Evolutionary conservation across 2,888 invertebrate species (phyloP).

Genomic region (Lithophane socia): DNA sequence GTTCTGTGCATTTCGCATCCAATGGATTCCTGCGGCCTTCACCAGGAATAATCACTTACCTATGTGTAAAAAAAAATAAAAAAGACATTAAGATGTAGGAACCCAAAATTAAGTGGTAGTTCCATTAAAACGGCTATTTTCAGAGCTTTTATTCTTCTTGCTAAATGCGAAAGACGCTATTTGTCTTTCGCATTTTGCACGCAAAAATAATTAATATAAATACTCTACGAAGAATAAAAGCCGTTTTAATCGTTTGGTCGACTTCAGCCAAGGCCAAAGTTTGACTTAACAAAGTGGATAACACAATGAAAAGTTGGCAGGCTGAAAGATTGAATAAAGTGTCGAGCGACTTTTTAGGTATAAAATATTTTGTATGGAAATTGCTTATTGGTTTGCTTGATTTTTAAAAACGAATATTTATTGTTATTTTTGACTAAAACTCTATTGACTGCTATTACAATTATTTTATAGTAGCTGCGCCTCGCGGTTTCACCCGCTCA

Average conservation of each 20-base stretch:
- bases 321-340: slow-evolving; percentile 19
- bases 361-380: neutral
- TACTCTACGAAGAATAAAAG: slow-evolving; percentile 12
- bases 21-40: too few species aligned
- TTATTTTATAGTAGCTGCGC: too few species aligned
- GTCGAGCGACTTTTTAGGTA: slow-evolving; percentile 23
- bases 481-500: too few species aligned
- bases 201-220: slow-evolving; percentile 18
- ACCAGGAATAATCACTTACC: too few species aligned
- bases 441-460: neutral
- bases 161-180: too few species aligned
- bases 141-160: too few species aligned
- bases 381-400: neutral
- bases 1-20: too few species aligned
- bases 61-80: neutral
- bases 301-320: slow-evolving; percentile 31
- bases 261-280: slow-evolving; percentile 12
- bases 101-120: neutral
- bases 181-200: neutral
- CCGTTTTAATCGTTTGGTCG: slow-evolving; percentile 9
- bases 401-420: neutral
- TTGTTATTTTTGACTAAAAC: neutral
- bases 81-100: neutral
- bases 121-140: too few species aligned
- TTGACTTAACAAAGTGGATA: slow-evolving; percentile 30